A percentile compares a stretch with the other conserved stretches of the same genome.
Conservation (phyloP, 2,797 vertebrate species). For the Paedocypris micromegethes region DNA sequence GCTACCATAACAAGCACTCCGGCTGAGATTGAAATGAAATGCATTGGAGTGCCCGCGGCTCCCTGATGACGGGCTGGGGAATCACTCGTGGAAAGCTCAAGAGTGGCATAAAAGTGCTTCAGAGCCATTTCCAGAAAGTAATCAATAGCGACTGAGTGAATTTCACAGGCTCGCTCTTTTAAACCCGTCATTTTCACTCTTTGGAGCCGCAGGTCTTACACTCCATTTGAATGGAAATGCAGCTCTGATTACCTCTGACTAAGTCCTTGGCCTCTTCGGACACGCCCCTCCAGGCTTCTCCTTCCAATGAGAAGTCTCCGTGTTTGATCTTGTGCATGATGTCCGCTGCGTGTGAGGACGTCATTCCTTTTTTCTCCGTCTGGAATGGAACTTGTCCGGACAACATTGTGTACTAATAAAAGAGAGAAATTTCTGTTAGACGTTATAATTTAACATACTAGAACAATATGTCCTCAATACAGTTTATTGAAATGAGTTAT, state of each 20-base stretch:
- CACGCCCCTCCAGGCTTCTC: conserved; percentile 85
- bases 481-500: too few relatives aligned
- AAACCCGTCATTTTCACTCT: neutral
- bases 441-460: too few relatives aligned
- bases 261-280: conserved; percentile 89
- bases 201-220: too few relatives aligned
- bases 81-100: conserved; percentile 11
- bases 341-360: conserved; percentile 79
- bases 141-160: conserved; percentile 21
- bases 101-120: conserved; percentile 4
- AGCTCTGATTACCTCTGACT: conserved; percentile 73
- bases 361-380: conserved; percentile 74
- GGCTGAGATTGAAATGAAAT: conserved; percentile 26
- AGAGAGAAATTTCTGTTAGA: neutral
- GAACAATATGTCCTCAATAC: too few relatives aligned
- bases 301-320: conserved; percentile 84
- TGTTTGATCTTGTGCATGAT: conserved; percentile 93
- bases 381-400: conserved; percentile 92
- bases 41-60: conserved; percentile 4
- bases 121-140: neutral
- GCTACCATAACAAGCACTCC: conserved; percentile 29
- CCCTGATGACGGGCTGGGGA: conserved; percentile 14
- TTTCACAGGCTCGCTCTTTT: conserved; percentile 6
- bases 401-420: conserved; percentile 86
- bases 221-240: too few relatives aligned